phyloP scores from a whole-genome alignment of 1,140 invertebrate species.

The Semibalanus balanoides region DNA sequence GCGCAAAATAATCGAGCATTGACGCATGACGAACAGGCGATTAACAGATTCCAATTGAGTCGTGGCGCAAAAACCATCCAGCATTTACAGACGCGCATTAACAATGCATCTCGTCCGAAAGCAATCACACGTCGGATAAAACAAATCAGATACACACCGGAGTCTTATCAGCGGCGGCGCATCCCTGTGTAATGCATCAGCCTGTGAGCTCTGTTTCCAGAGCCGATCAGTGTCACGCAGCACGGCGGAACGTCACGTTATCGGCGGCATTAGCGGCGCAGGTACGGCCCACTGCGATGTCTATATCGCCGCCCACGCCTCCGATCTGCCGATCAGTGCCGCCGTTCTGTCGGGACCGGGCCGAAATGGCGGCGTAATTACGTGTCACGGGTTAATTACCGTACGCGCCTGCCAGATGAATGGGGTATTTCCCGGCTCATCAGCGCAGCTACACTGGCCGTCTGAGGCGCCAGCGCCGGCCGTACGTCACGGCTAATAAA shows the following conservation, averaged over 20 bases:
- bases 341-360: background rate
- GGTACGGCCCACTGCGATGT: too few species aligned
- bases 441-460: too few species aligned
- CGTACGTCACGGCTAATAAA: background rate
- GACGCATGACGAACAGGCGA: background rate
- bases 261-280: background rate
- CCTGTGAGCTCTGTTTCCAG: background rate
- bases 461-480: background rate
- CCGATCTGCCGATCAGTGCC: background rate
- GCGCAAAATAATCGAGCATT: background rate
- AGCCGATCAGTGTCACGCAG: background rate
- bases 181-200: background rate
- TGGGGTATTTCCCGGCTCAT: background rate
- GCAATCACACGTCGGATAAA: background rate
- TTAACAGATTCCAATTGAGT: background rate
- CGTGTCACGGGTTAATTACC: background rate
- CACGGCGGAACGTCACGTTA: too few species aligned
- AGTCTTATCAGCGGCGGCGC: background rate
- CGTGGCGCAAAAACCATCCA: background rate
- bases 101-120: background rate
- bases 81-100: background rate
- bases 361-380: background rate
- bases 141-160: background rate
- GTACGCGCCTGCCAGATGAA: background rate
- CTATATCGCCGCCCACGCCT: too few species aligned